Evolutionary conservation across 2,113 vertebrate genomes (phyloP), one percentile per base, ranked within the genome.

Genomic region (Equus przewalskii): DNA sequence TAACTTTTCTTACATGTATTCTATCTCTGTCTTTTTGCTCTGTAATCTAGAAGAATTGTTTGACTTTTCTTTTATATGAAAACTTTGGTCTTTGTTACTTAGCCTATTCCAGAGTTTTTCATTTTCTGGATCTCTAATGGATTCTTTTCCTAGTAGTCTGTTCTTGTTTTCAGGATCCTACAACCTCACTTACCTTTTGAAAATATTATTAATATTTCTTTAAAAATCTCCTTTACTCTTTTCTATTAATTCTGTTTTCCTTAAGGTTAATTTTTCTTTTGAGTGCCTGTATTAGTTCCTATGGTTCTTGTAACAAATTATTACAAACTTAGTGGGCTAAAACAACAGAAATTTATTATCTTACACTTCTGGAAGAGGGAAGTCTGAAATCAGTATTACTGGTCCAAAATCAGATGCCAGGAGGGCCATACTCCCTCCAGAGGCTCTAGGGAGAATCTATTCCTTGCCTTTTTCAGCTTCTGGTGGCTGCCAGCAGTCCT

Each of bases 101-200:
- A 36, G 56, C 4, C 64, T 65, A 72, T 49, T 49, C 49, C 65
- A 16, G 67, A 91, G 75, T 72, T 86, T 81, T 72, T 58, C 9
- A 84, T 67, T 95, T 60, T 70, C 51, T 69, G 67, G 16, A 67
- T 73, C 36, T 79, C 62, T 79, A 84, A 15, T 49, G 28, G 82
- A 91, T 58, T 82, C 28, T 85, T 89, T 96, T 33, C 21, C 67
- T 41, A 70, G 44, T 44, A 46, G 36, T 65, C 18, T 65, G 33
- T 93, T 86, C 64, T 86, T 93, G n/a, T 67, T 91, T 67, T 76
- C 24, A 75, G 33, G 24, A 81, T 76, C 81, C 33, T 87, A 91
- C 22, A 69, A 91, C 14, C 19, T 95, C 22, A 56, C 15, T 94
- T 76, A 81, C 0, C n/a, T 44, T 93, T 78, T 64, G 16, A 93